phyloP scores from a whole-genome alignment of 2,113 vertebrate species.

The Nanger granti region DNA sequence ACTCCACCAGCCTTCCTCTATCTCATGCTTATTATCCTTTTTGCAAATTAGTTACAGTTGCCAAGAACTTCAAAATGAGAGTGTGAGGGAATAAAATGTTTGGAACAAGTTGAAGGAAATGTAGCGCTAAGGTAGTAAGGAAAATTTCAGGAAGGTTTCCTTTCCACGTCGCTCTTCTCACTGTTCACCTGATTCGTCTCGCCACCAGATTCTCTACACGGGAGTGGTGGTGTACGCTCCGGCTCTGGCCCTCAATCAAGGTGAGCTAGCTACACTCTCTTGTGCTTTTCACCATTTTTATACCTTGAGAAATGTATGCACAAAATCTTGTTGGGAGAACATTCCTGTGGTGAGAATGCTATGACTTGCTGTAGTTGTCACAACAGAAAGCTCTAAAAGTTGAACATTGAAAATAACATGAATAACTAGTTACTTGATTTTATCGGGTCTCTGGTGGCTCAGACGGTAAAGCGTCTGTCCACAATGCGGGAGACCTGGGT shows the following conservation, averaged over 20 bases:
- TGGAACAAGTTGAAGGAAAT: neutral
- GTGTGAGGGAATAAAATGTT: neutral
- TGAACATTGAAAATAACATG: neutral
- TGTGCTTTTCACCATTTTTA: rapidly evolving
- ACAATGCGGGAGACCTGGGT: too few relatives aligned
- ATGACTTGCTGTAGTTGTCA: neutral
- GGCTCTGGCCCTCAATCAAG: conserved; percentile 89
- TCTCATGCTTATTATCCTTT: neutral
- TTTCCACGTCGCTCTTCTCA: too few relatives aligned
- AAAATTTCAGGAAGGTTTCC: neutral
- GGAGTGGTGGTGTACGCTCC: conserved; percentile 88
- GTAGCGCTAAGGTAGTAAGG: neutral
- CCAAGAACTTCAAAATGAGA: neutral
- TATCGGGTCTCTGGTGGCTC: neutral
- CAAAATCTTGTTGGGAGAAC: too few relatives aligned
- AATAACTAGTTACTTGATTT: neutral
- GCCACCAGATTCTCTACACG: conserved; percentile 83
- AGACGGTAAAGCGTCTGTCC: too few relatives aligned
- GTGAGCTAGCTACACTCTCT: conserved; percentile 62
- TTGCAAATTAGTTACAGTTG: neutral
- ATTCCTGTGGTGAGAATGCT: neutral
- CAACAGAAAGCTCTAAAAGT: neutral
- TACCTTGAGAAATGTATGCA: neutral
- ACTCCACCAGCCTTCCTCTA: neutral
- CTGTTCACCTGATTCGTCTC: neutral